These are phyloP conservation scores for Pomacea canaliculata DNA, from an alignment of 2,888 invertebrate species.

Conservation along the genomic window DNA sequence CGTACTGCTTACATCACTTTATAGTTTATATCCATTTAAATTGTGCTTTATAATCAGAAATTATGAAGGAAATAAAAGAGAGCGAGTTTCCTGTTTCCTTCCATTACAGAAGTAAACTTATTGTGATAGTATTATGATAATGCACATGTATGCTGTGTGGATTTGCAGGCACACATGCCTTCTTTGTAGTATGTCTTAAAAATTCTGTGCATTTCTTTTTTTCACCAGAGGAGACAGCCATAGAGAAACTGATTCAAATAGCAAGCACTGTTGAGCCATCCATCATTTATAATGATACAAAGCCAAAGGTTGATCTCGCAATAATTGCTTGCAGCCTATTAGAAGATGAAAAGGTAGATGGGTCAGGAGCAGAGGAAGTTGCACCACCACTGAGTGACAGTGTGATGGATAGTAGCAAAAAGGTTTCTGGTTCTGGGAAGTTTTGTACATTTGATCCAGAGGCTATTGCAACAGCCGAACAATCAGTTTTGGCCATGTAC, in stretches of 20 bases:
- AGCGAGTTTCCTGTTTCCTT: too few relatives aligned
- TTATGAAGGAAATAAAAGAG: too few relatives aligned
- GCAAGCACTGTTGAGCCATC: constrained; percentile 17
- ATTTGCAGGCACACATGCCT: too few relatives aligned
- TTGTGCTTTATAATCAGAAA: too few relatives aligned
- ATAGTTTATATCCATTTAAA: too few relatives aligned
- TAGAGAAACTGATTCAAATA: constrained; percentile 43
- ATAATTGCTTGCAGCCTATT: constrained; percentile 31
- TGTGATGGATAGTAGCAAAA: neutral
- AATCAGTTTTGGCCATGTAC: constrained; percentile 6
- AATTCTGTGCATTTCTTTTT: too few relatives aligned
- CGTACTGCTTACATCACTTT: too few relatives aligned
- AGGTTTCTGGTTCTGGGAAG: neutral
- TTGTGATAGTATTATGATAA: too few relatives aligned
- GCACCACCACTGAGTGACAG: neutral
- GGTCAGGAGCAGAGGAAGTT: neutral
- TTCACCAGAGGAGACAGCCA: constrained; percentile 49
- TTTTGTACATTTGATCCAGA: neutral
- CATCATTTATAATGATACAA: neutral
- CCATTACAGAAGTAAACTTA: too few relatives aligned
- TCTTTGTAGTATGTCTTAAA: too few relatives aligned
- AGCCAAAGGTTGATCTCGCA: constrained; percentile 15
- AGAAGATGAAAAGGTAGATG: neutral
- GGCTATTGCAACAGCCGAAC: neutral
- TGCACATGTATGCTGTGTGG: too few relatives aligned